A percentile compares a stretch with the other conserved stretches of the same genome.
These are phyloP conservation scores for Rhabdomys pumilio DNA, from an alignment of 2,797 vertebrate genomes.

Conservation along the genomic window DNA sequence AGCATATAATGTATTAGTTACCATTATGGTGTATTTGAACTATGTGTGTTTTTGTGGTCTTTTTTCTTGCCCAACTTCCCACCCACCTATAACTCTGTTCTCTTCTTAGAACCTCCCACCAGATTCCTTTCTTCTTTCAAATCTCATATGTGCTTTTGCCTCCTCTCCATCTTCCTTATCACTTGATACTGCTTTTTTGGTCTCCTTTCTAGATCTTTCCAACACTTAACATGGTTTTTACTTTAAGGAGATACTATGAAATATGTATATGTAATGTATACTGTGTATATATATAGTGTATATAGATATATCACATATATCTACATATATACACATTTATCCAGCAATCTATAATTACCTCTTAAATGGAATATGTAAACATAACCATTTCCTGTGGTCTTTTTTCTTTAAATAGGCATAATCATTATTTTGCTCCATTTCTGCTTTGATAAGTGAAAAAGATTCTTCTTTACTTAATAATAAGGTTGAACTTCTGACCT, in stretches of 20 bases:
- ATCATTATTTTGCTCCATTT: conserved; percentile 23
- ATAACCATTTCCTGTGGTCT: neutral
- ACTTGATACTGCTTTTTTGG: neutral
- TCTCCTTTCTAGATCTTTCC: neutral
- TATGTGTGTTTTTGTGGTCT: neutral
- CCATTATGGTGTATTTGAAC: neutral
- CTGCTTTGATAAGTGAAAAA: conserved; percentile 13
- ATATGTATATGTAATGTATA: neutral
- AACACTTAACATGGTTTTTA: neutral
- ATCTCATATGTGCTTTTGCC: neutral
- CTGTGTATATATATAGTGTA: neutral
- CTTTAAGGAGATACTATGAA: neutral
- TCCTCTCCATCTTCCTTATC: neutral
- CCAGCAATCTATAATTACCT: neutral
- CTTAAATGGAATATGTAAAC: neutral
- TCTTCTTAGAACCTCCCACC: neutral
- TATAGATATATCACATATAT: neutral
- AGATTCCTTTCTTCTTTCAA: neutral
- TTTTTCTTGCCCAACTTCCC: neutral
- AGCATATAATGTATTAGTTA: neutral
- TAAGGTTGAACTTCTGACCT: conserved; percentile 21
- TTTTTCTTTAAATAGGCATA: neutral
- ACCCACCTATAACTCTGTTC: neutral
- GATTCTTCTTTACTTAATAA: neutral
- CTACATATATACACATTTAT: neutral